phyloP scores from a whole-genome alignment of 2,797 vertebrate genomes.

The Cyclopterus lumpus region DNA sequence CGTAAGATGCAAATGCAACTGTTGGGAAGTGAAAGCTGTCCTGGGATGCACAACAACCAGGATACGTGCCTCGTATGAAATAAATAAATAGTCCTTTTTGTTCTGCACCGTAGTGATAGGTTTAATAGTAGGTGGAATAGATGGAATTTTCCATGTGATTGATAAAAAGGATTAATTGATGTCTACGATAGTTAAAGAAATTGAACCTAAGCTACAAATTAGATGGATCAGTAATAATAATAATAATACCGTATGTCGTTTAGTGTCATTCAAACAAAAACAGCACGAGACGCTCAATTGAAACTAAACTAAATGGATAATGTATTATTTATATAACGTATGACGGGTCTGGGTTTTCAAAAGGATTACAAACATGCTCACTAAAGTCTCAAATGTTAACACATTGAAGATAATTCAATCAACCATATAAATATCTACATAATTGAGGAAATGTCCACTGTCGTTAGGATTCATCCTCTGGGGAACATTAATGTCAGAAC shows the following conservation, averaged over 20 bases:
- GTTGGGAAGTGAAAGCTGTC: not conserved
- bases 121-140: not conserved
- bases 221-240: not conserved
- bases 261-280: too few species aligned
- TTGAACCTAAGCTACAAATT: not conserved
- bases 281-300: not conserved
- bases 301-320: not conserved
- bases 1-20: slow-evolving; percentile 1
- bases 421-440: not conserved
- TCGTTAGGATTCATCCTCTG: not conserved
- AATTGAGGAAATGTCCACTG: not conserved
- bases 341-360: not conserved
- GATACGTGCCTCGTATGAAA: not conserved
- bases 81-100: not conserved
- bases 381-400: not conserved
- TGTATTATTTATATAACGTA: not conserved
- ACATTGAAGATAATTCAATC: not conserved
- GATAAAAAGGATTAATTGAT: not conserved
- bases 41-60: slow-evolving; percentile 5
- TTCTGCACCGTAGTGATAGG: not conserved
- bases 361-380: not conserved
- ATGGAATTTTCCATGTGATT: not conserved
- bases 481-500: not conserved
- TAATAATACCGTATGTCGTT: not conserved
- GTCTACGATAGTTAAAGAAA: not conserved